These are phyloP conservation scores for Tolypeutes matacus DNA, from an alignment of 2,797 vertebrate species.

Conservation along the genomic window DNA sequence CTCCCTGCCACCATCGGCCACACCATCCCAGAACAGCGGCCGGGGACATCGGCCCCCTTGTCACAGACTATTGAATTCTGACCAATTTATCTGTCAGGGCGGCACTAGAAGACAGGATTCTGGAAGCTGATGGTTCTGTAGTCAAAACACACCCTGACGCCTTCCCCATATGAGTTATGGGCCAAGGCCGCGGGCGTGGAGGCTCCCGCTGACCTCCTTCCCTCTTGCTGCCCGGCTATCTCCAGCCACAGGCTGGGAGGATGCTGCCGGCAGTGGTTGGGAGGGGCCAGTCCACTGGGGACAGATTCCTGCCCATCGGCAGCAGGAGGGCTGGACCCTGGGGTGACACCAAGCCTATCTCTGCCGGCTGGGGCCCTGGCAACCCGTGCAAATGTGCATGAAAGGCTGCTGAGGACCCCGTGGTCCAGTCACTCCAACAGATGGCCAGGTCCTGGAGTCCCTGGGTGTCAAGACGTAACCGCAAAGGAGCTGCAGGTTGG, in stretches of 20 bases:
- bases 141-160: not conserved
- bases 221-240: rapidly evolving
- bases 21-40: rapidly evolving
- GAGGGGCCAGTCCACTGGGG: not conserved
- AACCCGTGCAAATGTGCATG: not conserved
- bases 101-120: slow-evolving; percentile 25
- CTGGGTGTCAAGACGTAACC: not conserved
- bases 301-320: not conserved
- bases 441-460: not conserved
- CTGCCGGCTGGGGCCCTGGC: not conserved
- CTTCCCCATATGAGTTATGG: rapidly evolving
- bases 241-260: not conserved
- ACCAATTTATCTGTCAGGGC: not conserved
- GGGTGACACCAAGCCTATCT: not conserved
- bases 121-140: not conserved
- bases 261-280: not conserved
- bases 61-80: slow-evolving; percentile 73
- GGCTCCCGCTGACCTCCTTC: slow-evolving; percentile 1
- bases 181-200: not conserved
- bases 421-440: not conserved
- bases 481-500: not conserved
- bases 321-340: rapidly evolving
- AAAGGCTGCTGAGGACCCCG: not conserved
- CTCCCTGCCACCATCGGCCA: rapidly evolving
- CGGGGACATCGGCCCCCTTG: not conserved